A percentile compares a stretch with the other conserved stretches of the same genome.
Evolutionary conservation across 2,113 vertebrate genomes (phyloP).

Genomic region (Candoia aspera): DNA sequence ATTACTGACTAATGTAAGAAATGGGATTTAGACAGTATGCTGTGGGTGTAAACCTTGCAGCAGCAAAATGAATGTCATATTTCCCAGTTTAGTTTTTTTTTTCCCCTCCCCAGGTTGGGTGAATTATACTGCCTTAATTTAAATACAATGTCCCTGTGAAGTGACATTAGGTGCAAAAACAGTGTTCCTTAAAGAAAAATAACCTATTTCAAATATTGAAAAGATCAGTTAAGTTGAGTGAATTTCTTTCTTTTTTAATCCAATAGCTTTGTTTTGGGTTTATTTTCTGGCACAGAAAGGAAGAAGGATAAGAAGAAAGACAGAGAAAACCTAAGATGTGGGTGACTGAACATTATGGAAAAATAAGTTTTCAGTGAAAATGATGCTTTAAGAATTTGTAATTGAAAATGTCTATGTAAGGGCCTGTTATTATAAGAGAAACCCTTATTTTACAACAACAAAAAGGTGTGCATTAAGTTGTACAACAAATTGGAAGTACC

Average conservation of each 20-base stretch:
- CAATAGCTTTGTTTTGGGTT: neutral
- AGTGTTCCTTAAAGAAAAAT: neutral
- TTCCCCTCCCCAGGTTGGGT: neutral
- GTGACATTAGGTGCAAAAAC: neutral
- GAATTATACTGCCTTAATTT: conserved; percentile 3
- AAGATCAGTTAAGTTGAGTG: neutral
- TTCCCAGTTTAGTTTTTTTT: neutral
- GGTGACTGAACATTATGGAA: conserved; percentile 16
- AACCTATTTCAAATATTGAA: neutral
- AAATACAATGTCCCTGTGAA: neutral
- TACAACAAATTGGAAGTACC: neutral
- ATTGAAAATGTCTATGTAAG: conserved; percentile 13
- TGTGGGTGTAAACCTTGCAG: neutral
- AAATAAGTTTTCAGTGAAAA: neutral
- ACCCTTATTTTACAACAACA: neutral
- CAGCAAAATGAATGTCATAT: neutral
- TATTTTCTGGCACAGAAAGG: conserved; percentile 2
- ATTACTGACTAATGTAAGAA: neutral
- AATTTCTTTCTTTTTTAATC: neutral
- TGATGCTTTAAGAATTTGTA: neutral
- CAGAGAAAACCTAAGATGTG: neutral
- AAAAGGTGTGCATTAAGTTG: neutral
- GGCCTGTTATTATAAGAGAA: neutral
- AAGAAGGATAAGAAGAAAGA: neutral
- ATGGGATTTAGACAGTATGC: neutral